Percentiles rank a stretch among this genome's conserved stretches.
These are phyloP conservation scores for Caenorhabditis tropicalis DNA, from an alignment of 1,140 invertebrate species.

Conservation along the genomic window DNA sequence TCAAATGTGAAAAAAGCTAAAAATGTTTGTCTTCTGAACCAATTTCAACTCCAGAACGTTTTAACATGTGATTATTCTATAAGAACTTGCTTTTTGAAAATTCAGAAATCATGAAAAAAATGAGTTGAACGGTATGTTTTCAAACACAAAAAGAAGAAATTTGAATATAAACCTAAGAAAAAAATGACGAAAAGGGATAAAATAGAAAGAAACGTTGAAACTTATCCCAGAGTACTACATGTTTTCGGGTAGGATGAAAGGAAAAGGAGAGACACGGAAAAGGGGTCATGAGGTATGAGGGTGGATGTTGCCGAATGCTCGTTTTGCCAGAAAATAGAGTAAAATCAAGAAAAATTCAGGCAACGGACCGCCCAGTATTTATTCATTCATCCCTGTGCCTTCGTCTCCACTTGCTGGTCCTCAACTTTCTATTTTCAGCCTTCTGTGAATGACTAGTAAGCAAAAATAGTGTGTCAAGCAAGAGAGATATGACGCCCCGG, in stretches of 20 bases:
- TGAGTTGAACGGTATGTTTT: background rate
- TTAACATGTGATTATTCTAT: too few species aligned
- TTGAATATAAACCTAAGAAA: background rate
- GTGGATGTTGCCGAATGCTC: background rate
- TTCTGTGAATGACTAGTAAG: slow-evolving; percentile 13
- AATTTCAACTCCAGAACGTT: too few species aligned
- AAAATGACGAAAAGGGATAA: background rate
- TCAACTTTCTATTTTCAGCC: slow-evolving; percentile 25
- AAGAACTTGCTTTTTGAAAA: too few species aligned
- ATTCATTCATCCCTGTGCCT: background rate
- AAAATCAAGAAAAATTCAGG: background rate
- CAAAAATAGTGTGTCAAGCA: background rate
- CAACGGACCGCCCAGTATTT: background rate
- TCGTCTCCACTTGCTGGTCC: background rate
- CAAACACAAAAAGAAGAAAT: background rate
- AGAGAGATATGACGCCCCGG: background rate
- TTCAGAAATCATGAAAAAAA: too few species aligned
- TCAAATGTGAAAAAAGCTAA: too few species aligned
- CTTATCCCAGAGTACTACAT: background rate
- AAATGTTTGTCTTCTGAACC: too few species aligned
- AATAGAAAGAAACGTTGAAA: background rate
- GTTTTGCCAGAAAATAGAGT: background rate
- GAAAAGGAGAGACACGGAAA: background rate
- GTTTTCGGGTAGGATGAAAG: background rate
- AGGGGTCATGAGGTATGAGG: background rate